phyloP scores from a whole-genome alignment of 2,113 vertebrate species.

The Willisornis vidua region DNA sequence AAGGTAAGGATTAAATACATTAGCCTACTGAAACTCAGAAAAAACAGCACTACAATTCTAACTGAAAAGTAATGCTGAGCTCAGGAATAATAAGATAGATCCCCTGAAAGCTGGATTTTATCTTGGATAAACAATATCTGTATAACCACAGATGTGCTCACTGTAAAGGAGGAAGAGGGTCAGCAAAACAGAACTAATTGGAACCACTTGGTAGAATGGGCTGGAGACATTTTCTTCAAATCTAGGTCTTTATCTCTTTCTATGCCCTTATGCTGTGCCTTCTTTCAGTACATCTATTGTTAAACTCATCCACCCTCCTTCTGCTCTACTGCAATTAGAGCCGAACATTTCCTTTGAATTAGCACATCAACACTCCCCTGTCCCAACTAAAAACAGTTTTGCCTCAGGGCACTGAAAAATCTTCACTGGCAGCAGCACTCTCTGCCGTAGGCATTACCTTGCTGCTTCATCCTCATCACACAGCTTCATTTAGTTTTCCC shows the following conservation, averaged over 20 bases:
- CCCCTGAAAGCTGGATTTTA: slow-evolving; percentile 19
- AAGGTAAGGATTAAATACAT: background rate
- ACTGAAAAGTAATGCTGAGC: background rate
- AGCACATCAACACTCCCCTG: slow-evolving; percentile 14
- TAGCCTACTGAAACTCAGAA: background rate
- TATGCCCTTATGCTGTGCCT: background rate
- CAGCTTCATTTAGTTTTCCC: slow-evolving; percentile 15
- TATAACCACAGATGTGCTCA: background rate
- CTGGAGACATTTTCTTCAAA: slow-evolving; percentile 36
- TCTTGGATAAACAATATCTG: background rate
- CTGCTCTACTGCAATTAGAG: slow-evolving; percentile 6
- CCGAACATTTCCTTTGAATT: slow-evolving; percentile 38
- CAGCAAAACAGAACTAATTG: slow-evolving; percentile 18
- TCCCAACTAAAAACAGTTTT: slow-evolving; percentile 35
- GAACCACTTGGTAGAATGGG: background rate
- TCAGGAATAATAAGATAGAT: background rate
- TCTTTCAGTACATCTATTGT: background rate
- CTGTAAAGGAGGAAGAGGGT: background rate
- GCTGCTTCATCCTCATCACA: slow-evolving; percentile 11
- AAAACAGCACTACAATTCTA: background rate
- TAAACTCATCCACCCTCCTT: background rate
- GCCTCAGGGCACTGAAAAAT: background rate
- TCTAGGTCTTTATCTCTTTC: background rate
- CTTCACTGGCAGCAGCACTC: background rate
- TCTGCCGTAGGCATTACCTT: background rate